Conservation (phyloP, 2,797 vertebrate genomes). For the Crenuchus spilurus region DNA sequence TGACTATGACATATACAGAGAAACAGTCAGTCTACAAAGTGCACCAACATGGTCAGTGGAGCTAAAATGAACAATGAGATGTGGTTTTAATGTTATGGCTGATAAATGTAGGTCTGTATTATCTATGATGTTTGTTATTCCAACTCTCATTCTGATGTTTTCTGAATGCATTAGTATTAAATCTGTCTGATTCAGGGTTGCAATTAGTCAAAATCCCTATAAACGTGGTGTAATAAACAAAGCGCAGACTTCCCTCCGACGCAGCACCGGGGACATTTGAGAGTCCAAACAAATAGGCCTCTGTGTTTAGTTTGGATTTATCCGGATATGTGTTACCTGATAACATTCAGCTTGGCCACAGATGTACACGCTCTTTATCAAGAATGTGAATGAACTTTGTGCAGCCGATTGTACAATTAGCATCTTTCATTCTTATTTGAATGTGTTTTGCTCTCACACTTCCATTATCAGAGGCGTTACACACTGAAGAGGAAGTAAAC, state of each 20-base stretch:
- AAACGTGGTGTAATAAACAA: constrained; percentile 73
- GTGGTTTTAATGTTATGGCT: too few species aligned
- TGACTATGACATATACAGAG: too few species aligned
- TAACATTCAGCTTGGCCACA: constrained; percentile 65
- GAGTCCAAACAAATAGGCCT: constrained; percentile 65
- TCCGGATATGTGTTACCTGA: constrained; percentile 70
- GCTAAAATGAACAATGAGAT: too few species aligned
- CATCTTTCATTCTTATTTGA: constrained; percentile 11
- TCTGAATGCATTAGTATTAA: constrained; percentile 63
- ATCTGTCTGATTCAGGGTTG: constrained; percentile 65
- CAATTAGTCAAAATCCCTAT: constrained; percentile 68
- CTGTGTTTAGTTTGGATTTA: constrained; percentile 72
- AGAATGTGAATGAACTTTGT: not conserved
- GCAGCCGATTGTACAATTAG: not conserved
- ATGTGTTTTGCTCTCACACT: not conserved
- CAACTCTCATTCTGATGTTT: constrained; percentile 49
- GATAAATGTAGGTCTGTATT: too few species aligned
- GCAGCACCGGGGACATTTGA: constrained; percentile 58
- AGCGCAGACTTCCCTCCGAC: constrained; percentile 68
- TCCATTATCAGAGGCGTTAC: too few species aligned
- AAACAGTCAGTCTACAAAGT: too few species aligned
- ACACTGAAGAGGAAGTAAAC: too few species aligned
- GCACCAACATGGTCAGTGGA: too few species aligned
- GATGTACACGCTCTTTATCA: constrained; percentile 54
- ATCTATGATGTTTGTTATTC: not conserved